Evolutionary conservation across 2,797 vertebrate genomes (phyloP).

Genomic region (Macropus fuliginosus): DNA sequence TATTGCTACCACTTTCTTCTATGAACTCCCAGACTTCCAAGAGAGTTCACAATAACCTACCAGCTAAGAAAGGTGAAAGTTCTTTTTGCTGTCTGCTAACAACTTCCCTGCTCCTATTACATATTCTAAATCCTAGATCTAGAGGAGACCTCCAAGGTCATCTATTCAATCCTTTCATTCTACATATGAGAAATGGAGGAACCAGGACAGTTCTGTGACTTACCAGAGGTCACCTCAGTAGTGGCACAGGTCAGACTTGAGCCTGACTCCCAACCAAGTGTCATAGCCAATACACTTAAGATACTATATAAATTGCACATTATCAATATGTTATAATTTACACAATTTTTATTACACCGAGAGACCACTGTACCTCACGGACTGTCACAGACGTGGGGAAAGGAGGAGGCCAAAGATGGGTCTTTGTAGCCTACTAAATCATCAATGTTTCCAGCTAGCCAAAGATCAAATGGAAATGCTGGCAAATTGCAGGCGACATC

Average conservation of each 20-base stretch:
- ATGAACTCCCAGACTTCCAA: slow-evolving; percentile 25
- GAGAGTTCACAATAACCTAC: slow-evolving; percentile 63
- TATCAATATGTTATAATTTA: too few species aligned
- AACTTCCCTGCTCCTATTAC: neutral
- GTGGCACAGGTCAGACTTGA: neutral
- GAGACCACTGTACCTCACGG: slow-evolving; percentile 43
- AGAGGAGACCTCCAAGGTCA: neutral
- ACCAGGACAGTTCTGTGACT: neutral
- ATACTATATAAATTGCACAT: neutral
- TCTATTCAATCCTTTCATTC: neutral
- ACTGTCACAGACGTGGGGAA: slow-evolving; percentile 62
- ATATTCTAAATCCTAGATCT: neutral
- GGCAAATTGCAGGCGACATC: slow-evolving; percentile 59
- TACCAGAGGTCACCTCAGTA: neutral
- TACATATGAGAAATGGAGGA: neutral
- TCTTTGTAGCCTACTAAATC: slow-evolving; percentile 62
- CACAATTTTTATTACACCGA: slow-evolving; percentile 59
- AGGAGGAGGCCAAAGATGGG: slow-evolving; percentile 59
- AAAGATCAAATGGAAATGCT: slow-evolving; percentile 68
- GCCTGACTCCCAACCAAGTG: neutral
- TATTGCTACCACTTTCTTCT: neutral
- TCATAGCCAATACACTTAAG: neutral
- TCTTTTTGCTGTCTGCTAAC: neutral
- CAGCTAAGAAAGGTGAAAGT: slow-evolving; percentile 65
- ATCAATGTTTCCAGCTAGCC: slow-evolving; percentile 63